Conservation (phyloP, 2,113 vertebrate species). For the Mionectes macconnelli region DNA sequence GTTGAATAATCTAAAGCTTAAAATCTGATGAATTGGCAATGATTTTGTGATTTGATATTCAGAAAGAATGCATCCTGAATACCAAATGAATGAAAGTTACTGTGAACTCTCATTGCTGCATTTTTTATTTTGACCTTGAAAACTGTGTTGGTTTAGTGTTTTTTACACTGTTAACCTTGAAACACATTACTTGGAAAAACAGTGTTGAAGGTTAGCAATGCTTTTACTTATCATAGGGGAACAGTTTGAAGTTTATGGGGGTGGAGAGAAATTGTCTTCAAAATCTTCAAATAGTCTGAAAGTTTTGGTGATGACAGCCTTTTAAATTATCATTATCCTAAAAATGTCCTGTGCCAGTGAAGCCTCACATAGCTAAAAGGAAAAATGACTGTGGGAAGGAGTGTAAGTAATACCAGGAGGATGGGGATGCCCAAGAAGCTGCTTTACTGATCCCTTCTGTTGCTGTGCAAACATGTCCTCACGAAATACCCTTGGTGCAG, state of each 20-base stretch:
- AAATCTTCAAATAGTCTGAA: neutral
- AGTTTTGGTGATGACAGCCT: neutral
- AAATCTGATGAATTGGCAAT: slow-evolving; percentile 50
- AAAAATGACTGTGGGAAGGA: neutral
- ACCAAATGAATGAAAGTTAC: slow-evolving; percentile 4
- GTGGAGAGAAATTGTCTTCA: neutral
- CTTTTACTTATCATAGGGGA: neutral
- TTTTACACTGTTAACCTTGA: neutral
- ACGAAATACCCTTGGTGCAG: neutral
- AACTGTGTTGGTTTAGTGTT: neutral
- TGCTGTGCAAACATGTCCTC: neutral
- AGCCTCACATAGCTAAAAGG: neutral
- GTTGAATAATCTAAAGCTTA: slow-evolving; percentile 31
- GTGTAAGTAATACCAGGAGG: neutral
- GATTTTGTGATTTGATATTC: slow-evolving; percentile 46
- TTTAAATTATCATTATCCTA: neutral
- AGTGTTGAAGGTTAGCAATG: neutral
- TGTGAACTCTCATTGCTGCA: neutral
- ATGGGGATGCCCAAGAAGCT: neutral
- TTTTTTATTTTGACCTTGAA: slow-evolving; percentile 36
- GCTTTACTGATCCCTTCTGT: neutral
- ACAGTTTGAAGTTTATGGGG: neutral
- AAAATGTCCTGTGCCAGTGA: neutral
- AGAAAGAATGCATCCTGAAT: neutral
- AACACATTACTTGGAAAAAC: neutral